Conservation (phyloP, 2,113 vertebrate species). For the Tringa solitaria region DNA sequence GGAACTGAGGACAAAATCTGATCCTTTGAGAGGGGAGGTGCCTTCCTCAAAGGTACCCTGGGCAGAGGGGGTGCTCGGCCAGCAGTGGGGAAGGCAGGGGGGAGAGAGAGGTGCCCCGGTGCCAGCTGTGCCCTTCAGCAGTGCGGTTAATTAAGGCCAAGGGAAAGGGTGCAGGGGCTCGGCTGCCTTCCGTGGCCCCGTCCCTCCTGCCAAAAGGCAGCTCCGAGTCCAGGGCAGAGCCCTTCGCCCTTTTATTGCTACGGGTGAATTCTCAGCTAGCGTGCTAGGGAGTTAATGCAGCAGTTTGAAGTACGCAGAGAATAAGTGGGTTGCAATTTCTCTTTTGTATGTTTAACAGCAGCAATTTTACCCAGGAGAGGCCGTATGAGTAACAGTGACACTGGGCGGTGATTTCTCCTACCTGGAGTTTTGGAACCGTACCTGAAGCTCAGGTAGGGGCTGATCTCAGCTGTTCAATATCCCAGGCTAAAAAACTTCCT, state of each 20-base stretch:
- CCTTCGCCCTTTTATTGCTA: neutral
- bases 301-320: neutral
- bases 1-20: neutral
- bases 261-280: neutral
- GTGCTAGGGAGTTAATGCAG: neutral
- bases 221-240: neutral
- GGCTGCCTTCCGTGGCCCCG: neutral
- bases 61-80: neutral
- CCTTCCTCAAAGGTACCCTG: neutral
- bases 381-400: neutral
- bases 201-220: neutral
- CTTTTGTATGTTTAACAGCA: neutral
- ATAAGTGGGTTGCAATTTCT: neutral
- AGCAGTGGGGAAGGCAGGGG: no score
- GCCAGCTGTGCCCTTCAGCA: neutral
- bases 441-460: neutral
- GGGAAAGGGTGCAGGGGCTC: neutral
- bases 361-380: neutral
- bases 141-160: neutral
- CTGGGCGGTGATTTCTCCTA: neutral
- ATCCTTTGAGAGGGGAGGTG: neutral
- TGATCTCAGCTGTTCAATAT: neutral
- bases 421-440: accelerated
- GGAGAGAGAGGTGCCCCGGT: neutral
- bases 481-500: neutral